Evolutionary conservation across 2,888 invertebrate species (phyloP), one percentile per base, ranked within the genome.

Genomic region (Cryptus armator): DNA sequence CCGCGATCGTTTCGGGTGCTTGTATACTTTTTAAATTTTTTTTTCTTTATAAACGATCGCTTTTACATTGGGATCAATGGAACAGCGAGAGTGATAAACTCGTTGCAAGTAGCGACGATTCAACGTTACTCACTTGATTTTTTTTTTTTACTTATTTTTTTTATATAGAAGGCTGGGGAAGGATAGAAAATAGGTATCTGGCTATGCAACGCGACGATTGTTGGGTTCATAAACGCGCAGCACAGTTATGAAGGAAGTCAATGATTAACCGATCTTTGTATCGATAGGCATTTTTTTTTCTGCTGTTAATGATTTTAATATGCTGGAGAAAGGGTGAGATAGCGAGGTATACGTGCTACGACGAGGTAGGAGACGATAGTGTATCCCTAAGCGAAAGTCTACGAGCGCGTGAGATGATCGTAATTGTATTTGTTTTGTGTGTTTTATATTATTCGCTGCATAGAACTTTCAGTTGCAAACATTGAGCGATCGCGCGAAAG

Each of bases 311-410:
- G 62, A 64, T 86, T 76, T 66, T 37, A 37, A 80, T 81, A 83
- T 53, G 72, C 29, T 75, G 77, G 75, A 81, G 62, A 84, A 62
- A 68, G 24, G 37, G 82, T 77, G 71, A 81, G 43, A 83, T 82
- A 81, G 81, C 74, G 83, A 84, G 64, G 77, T 83, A 78, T 78
- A 81, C 51, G 67, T 81, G 74, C 84, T 86, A 81, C 84, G 83
- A 86, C 86, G 87, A 86, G 87, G 87, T 86, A 86, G 83, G 86
- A 86, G 83, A 87, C 81, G 83, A 79, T 76, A 84, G 68, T 82
- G 48, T 81, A 85, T 86, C 72, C 74, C 67, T 68, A 81, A 83
- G 81, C 83, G 78, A 85, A 71, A 76, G 44, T 78, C 78, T 37
- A 71, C 74, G 74, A 78, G 79, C 70, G 64, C 74, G 76, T 46